Conservation (phyloP, 2,888 invertebrate genomes). For the Dimorphilus gyrociliatus region DNA sequence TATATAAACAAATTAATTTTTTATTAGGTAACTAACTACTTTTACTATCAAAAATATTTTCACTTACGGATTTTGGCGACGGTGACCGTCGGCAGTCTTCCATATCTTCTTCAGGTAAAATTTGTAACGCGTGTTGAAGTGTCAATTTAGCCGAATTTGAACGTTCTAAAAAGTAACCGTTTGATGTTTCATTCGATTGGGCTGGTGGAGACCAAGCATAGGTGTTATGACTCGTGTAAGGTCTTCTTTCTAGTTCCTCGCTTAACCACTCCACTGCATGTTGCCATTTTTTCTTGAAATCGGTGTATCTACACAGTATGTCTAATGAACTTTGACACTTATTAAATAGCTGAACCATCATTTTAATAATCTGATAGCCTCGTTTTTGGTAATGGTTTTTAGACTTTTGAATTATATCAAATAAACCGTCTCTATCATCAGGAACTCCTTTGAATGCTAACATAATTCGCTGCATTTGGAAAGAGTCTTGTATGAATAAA, state of each 20-base stretch:
- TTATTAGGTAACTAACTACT: too few relatives aligned
- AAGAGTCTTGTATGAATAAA: conserved; percentile 77
- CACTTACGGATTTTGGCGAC: too few relatives aligned
- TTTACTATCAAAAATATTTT: too few relatives aligned
- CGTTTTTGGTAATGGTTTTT: conserved; percentile 90
- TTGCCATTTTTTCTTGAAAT: conserved; percentile 69
- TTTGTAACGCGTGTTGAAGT: conserved; percentile 57
- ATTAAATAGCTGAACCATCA: conserved; percentile 73
- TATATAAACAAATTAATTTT: too few relatives aligned
- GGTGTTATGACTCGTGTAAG: conserved; percentile 44
- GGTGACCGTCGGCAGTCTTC: too few relatives aligned
- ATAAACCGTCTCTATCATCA: conserved; percentile 71
- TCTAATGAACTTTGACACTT: conserved; percentile 37
- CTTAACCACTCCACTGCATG: conserved; percentile 83
- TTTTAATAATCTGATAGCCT: conserved; percentile 90
- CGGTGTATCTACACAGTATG: conserved; percentile 58
- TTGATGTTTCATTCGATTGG: conserved; percentile 83
- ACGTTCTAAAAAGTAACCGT: conserved; percentile 75
- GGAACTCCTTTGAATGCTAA: conserved; percentile 74
- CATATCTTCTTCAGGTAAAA: conserved; percentile 40
- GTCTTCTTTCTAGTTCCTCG: conserved; percentile 61
- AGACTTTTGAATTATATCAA: conserved; percentile 77
- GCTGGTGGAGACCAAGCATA: conserved; percentile 78
- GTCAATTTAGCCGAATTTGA: conserved; percentile 83
- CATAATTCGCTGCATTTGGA: conserved; percentile 84